A percentile compares a stretch with the other conserved stretches of the same genome.
Evolutionary conservation across 1,140 invertebrate genomes (phyloP).

Genomic region (Aphis craccivora): DNA sequence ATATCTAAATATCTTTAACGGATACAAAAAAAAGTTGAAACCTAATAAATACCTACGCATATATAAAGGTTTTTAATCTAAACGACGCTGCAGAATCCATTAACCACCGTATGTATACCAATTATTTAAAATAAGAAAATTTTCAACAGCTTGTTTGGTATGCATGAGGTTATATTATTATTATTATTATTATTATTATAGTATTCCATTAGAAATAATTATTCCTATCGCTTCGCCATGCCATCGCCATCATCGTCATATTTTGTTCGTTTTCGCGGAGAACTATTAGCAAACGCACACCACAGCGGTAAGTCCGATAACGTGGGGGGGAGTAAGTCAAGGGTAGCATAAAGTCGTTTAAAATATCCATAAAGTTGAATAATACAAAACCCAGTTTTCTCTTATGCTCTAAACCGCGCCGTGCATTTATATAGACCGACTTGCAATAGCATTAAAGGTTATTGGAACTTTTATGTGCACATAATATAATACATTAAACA

Average conservation of each 20-base stretch:
- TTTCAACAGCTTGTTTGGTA: not conserved
- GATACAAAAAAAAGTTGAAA: too few relatives aligned
- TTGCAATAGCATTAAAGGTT: not conserved
- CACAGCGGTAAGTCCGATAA: not conserved
- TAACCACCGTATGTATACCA: not conserved
- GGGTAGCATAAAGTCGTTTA: not conserved
- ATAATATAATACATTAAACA: not conserved
- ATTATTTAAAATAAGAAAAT: not conserved
- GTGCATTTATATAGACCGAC: not conserved
- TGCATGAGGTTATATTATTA: not conserved
- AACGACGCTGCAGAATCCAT: not conserved
- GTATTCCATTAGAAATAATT: not conserved
- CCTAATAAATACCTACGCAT: too few relatives aligned
- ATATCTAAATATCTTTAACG: too few relatives aligned
- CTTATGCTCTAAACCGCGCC: not conserved
- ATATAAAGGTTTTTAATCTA: not conserved
- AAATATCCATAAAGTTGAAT: constrained; percentile 2
- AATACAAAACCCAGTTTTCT: not conserved
- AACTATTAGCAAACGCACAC: not conserved
- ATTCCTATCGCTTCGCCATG: not conserved
- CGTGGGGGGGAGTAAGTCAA: not conserved
- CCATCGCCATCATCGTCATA: not conserved
- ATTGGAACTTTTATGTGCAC: not conserved
- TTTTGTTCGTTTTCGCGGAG: not conserved
- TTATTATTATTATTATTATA: not conserved